Conservation (phyloP, 1,140 invertebrate genomes). For the Pseudomyrmex concolor region DNA sequence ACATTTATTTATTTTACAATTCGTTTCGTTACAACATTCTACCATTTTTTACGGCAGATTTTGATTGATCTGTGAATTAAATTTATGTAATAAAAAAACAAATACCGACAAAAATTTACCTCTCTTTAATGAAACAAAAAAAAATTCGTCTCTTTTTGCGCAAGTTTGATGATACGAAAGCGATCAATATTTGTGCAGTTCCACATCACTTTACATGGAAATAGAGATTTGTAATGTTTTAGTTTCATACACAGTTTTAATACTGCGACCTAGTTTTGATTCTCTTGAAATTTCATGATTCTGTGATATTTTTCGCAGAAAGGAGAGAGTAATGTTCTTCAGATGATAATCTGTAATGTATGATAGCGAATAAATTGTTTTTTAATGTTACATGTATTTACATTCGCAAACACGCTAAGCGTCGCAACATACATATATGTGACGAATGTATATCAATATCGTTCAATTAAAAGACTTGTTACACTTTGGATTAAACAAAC, state of each 20-base stretch:
- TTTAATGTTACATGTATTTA: neutral
- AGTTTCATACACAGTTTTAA: neutral
- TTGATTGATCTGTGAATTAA: conserved; percentile 21
- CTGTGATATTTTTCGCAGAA: neutral
- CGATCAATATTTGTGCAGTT: neutral
- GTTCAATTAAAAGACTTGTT: neutral
- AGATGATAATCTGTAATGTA: no score
- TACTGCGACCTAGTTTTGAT: no score
- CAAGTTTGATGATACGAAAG: neutral
- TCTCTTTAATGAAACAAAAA: neutral
- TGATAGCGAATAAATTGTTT: neutral
- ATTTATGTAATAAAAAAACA: conserved; percentile 11
- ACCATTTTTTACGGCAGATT: conserved; percentile 4
- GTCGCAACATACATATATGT: neutral
- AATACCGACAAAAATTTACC: neutral
- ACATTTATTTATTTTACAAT: conserved; percentile 20
- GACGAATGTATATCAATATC: neutral
- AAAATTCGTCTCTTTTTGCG: neutral
- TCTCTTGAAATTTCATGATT: no score
- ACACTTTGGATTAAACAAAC: neutral
- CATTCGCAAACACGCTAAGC: no score
- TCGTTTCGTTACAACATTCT: neutral
- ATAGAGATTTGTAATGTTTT: neutral
- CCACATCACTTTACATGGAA: neutral
- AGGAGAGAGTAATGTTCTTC: neutral